Base-by-base conservation (phyloP, 2,113 vertebrate species). In the Butorides virescens region DNA sequence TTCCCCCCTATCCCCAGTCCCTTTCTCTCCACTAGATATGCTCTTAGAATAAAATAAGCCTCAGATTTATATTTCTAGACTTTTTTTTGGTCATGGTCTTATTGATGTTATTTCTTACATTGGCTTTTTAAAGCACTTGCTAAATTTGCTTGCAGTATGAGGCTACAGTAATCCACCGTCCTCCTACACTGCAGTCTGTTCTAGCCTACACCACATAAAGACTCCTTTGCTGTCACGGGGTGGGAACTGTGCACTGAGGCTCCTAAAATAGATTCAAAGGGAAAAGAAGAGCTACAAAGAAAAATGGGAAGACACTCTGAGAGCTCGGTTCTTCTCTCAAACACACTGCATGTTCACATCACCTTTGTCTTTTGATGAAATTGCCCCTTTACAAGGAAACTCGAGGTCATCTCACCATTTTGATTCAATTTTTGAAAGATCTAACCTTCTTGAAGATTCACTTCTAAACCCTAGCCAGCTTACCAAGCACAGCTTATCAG, bases 171-270 rank as follows among this genome's bases (percentile, higher is more conserved):
- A 95, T 97, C 74, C 77, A 86, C 87, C 12, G 5, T 86, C 95
- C 94, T 92, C 97, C 97, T 80, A 96, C 93, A 88, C 84, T 86
- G 74, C 91, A 95, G 91, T 95, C 95, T 97, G 96, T 94, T 97
- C 82, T 83, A 95, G 66, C 76, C 65, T 94, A 71, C 84, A 58
- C 62, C 37, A 83, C 74, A 92, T 50, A 91, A 94, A 94, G 91
- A 58, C 13, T 94, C 66, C 76, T 91, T 71, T 90, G 84, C 96
- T 92, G 86, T 94, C 89, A 82, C 2, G 0, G 91, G 73, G 90
- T 94, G 78, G 92, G 46, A 90, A 71, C 62, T 82, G 86, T 93
- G 88, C 78, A 63, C 50, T 56, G 52, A 83, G 37, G 44, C 17
- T 91, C 66, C 81, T 86, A 85, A 96, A 97, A 97, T 95, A 97